Conservation (phyloP, 1,140 invertebrate genomes). For the Mya arenaria region DNA sequence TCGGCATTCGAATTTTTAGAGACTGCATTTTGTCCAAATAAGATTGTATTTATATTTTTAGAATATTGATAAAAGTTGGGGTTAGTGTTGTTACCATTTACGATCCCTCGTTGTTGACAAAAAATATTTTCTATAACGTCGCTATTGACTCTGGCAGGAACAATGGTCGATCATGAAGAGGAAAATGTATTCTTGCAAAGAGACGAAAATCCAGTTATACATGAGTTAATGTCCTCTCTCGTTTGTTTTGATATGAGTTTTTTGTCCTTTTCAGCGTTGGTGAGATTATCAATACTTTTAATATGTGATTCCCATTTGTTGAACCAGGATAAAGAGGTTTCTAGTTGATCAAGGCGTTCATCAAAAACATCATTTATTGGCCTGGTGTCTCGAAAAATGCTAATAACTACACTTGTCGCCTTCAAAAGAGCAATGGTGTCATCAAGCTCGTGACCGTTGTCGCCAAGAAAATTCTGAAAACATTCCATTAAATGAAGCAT, state of each 20-base stretch:
- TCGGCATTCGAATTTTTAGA: slow-evolving; percentile 43
- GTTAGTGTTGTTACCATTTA: slow-evolving; percentile 47
- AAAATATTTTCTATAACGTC: slow-evolving; percentile 37
- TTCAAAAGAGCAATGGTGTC: slow-evolving; percentile 18
- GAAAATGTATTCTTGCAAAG: neutral
- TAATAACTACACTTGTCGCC: neutral
- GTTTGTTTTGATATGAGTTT: neutral
- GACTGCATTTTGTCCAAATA: slow-evolving; percentile 35
- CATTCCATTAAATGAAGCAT: slow-evolving; percentile 10
- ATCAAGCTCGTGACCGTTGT: neutral
- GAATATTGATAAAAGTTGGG: slow-evolving; percentile 35
- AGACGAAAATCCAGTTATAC: neutral
- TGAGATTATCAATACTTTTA: neutral
- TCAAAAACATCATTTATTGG: slow-evolving; percentile 15
- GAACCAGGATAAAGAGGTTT: neutral
- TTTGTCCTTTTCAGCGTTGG: neutral
- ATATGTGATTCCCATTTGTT: neutral
- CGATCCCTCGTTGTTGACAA: slow-evolving; percentile 33
- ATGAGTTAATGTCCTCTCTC: slow-evolving; percentile 25
- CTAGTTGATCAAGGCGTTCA: neutral
- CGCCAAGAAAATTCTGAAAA: neutral
- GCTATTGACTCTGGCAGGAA: slow-evolving; percentile 1
- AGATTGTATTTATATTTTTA: slow-evolving; percentile 32
- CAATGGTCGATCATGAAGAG: neutral
- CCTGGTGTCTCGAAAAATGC: slow-evolving; percentile 23